Base-by-base conservation (phyloP, 2,888 invertebrate genomes). In the Lomographa bimaculata region DNA sequence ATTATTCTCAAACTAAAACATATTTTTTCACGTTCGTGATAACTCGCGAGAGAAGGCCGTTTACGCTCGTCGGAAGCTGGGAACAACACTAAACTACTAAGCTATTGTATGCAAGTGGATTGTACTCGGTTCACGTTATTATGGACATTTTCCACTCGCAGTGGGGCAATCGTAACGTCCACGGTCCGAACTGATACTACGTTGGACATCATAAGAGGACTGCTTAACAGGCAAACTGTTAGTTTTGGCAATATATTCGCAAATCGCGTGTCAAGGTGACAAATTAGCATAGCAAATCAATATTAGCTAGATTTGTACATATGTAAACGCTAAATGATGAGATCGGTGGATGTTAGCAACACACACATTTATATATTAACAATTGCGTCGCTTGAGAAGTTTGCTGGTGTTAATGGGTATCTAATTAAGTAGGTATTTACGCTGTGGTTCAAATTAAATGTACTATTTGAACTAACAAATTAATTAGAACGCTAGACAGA, bases 21-120 rank as follows among this genome's bases (percentile, higher is more conserved):
- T 35, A 32, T 36, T 32, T 42, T 33, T 42, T 27, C 11, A 25
- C 47, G 46, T 49, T 43, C 46, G 59, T 58, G 66, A 61, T 65
- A 59, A 60, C 60, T 60, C 65, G 61, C 69, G 63, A 73, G 61
- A 64, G 71, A 72, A 72, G 72, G 75, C 78, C 42, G 42, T 32
- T 42, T 34, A 32, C 78, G 75, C 75, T 73, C 82, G 84, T 77
- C 78, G 77, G 82, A 84, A 79, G 80, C 86, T 84, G 85, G 64
- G 81, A 78, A 74, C 76, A 69, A 71, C 80, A 82, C 76, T 77
- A 79, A 75, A 79, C 85, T 79, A 74, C 41, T 71, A 76, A 77
- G 66, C 90, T 79, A 83, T 91, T 91, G 78, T 91, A 90, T 73
- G 90, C 84, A 78, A 87, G 87, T 80, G 80, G 71, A 85, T 83